Conservation (phyloP, 2,888 invertebrate species). For the Leuctra nigra region DNA sequence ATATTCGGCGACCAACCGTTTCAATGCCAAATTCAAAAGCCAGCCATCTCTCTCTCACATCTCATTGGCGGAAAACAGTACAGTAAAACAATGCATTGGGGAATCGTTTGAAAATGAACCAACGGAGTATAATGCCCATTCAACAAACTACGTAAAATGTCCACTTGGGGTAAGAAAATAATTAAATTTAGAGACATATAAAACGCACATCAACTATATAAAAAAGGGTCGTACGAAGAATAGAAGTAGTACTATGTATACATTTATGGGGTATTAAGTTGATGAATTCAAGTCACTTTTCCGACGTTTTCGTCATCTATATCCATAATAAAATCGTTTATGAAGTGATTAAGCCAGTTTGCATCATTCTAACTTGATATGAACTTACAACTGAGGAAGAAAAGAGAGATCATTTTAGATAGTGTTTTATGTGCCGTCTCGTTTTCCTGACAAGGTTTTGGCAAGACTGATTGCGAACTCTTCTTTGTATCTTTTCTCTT, state of each 20-base stretch:
- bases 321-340: no score
- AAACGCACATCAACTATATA: no score
- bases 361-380: no score
- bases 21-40: constrained; percentile 4
- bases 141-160: constrained; percentile 17
- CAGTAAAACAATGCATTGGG: constrained; percentile 21
- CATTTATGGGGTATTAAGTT: no score
- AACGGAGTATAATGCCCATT: constrained; percentile 17
- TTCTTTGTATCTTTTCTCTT: background rate
- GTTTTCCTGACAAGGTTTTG: background rate
- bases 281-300: no score
- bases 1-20: no score
- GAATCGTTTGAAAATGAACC: constrained; percentile 23
- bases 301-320: no score
- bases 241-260: no score
- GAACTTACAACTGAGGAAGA: no score
- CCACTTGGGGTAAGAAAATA: constrained; percentile 12
- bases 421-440: background rate
- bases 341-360: no score
- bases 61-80: constrained; percentile 20
- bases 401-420: background rate
- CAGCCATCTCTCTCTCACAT: background rate
- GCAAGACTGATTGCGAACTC: background rate
- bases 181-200: no score
- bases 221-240: no score